Base-by-base conservation (phyloP, 1,140 invertebrate genomes). In the Drosophila nebulosa region DNA sequence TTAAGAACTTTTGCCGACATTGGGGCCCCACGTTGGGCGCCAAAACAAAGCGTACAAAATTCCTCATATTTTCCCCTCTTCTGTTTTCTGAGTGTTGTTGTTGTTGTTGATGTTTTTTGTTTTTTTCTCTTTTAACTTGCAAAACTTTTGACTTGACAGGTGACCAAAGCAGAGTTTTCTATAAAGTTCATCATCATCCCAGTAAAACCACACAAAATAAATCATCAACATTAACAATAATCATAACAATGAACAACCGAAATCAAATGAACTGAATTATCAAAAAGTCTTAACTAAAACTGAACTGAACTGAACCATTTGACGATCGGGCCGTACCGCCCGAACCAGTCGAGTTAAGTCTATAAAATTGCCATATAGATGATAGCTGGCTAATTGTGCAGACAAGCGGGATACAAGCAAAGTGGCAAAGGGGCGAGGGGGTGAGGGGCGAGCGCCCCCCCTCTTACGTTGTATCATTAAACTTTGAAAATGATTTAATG, bases 1-100 rank as follows among this genome's bases (percentile, higher is more conserved):
- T 88, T 81, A 78, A 86, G 83, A 86, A 86, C 78, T 86, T 74
- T 86, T 86, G 81, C 81, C 81, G 81, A 76, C 81, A 78, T 42
- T 79, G 63, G 18, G 65, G 57, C 51, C 73, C 42, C 71, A 74
- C 63, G 51, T 61, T 74, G 71, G 70, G 71, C 71, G 71, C 71
- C 69, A 73, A 59, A 58, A 72, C 67, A 71, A 71, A 71, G 21
- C 39, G 39, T 3, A 46, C 69, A 72, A 16, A 57, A 42, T 72
- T 55, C 50, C 42, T 50, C 24, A n/a, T 3, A 2, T 16, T 10
- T 0, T 27, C 4, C 6, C n/a, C 24, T 6, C 16, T 10, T 30
- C 6, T 39, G 12, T 14, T 14, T 3, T 1, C 5, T 27, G 26
- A 9, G 6, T 30, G n/a, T 36, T 5, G 3, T 7, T 26, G n/a